phyloP scores from a whole-genome alignment of 2,888 invertebrate species.

The Alviniconcha strummeri region DNA sequence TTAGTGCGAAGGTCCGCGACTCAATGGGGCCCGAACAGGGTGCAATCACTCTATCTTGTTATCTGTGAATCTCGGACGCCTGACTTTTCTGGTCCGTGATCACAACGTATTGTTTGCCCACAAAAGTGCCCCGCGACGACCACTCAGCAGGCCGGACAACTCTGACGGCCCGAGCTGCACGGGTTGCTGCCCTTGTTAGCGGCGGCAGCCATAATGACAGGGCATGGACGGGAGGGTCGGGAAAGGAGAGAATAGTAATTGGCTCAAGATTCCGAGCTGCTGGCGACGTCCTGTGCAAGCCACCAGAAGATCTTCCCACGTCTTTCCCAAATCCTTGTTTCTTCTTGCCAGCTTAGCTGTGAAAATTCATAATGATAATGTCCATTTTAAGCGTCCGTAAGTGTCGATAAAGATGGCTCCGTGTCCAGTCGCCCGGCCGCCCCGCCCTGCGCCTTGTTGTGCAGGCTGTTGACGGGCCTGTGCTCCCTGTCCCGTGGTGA shows the following conservation, averaged over 20 bases:
- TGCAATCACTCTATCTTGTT: slow-evolving; percentile 17
- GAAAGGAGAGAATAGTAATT: slow-evolving; percentile 17
- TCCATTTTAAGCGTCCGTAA: slow-evolving; percentile 10
- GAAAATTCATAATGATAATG: slow-evolving; percentile 27
- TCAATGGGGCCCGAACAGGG: not conserved
- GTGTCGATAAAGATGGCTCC: slow-evolving; percentile 18
- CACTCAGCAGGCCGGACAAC: slow-evolving; percentile 25
- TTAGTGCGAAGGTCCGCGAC: not conserved
- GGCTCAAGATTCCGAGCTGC: slow-evolving; percentile 14
- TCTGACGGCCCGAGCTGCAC: slow-evolving; percentile 21
- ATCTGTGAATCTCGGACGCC: slow-evolving; percentile 11
- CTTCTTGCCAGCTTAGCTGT: slow-evolving; percentile 21
- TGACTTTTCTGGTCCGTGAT: slow-evolving; percentile 18
- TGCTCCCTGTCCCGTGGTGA: not conserved
- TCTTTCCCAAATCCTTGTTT: slow-evolving; percentile 4
- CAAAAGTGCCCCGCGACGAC: slow-evolving; percentile 23
- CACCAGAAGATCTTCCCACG: slow-evolving; percentile 20
- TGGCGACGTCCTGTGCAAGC: not conserved
- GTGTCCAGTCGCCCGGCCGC: not conserved
- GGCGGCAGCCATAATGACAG: slow-evolving; percentile 30
- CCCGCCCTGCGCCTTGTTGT: slow-evolving; percentile 5
- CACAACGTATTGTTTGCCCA: slow-evolving; percentile 22
- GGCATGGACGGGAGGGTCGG: slow-evolving; percentile 9
- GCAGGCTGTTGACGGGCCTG: not conserved
- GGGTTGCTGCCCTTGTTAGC: slow-evolving; percentile 30